Conservation (phyloP, 2,888 invertebrate genomes). For the Nephrotoma flavescens region DNA sequence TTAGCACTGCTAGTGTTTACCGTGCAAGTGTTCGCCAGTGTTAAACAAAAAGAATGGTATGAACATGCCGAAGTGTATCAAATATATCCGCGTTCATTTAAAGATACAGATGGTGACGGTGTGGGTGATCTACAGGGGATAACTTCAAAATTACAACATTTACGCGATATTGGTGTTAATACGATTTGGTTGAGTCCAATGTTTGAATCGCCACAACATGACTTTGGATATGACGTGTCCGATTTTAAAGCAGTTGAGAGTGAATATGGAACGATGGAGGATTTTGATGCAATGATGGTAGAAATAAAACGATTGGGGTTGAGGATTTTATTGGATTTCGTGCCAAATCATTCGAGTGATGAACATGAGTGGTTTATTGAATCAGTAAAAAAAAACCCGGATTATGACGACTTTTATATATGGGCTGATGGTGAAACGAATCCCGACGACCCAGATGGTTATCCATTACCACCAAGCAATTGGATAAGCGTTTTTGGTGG, state of each 20-base stretch:
- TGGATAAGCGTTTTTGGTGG: slow-evolving; percentile 44
- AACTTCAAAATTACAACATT: slow-evolving; percentile 31
- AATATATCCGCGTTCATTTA: neutral
- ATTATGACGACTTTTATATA: slow-evolving; percentile 53
- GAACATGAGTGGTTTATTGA: slow-evolving; percentile 50
- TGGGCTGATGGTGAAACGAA: slow-evolving; percentile 34
- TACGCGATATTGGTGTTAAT: slow-evolving; percentile 42
- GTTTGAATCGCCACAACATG: slow-evolving; percentile 43
- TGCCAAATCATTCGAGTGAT: slow-evolving; percentile 35
- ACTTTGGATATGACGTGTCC: slow-evolving; percentile 47
- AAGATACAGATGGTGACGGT: neutral
- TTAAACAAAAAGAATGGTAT: neutral
- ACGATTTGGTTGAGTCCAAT: slow-evolving; percentile 60
- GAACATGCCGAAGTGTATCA: neutral
- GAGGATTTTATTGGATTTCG: slow-evolving; percentile 35
- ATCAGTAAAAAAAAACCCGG: slow-evolving; percentile 39
- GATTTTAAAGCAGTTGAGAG: slow-evolving; percentile 39
- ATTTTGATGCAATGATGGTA: slow-evolving; percentile 33
- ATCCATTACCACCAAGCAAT: slow-evolving; percentile 29
- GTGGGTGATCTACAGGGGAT: slow-evolving; percentile 7
- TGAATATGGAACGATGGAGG: slow-evolving; percentile 39
- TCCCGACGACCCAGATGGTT: slow-evolving; percentile 15
- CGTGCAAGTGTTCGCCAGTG: neutral
- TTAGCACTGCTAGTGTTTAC: neutral
- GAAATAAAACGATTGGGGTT: slow-evolving; percentile 16